A percentile compares a stretch with the other conserved stretches of the same genome.
Conservation (phyloP, 2,888 invertebrate genomes). For the Perdita meconis region DNA sequence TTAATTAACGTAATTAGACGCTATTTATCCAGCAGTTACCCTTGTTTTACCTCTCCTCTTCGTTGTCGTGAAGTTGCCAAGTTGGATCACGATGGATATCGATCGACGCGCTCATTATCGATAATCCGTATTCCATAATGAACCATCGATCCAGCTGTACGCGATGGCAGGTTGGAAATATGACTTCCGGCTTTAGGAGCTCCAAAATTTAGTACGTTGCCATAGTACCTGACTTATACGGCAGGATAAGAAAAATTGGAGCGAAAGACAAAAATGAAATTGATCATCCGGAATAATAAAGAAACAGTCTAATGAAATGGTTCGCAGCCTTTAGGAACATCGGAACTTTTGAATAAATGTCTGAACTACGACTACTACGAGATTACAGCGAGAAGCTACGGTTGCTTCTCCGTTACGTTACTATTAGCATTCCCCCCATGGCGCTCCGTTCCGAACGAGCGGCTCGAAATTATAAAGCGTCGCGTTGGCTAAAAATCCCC, state of each 20-base stretch:
- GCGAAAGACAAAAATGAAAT: no score
- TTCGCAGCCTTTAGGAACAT: no score
- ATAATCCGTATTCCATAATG: constrained; percentile 83
- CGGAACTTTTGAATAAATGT: no score
- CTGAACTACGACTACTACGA: no score
- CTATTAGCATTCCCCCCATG: background rate
- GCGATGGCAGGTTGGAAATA: constrained; percentile 79
- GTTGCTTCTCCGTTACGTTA: no score
- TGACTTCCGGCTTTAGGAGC: background rate
- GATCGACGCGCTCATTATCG: constrained; percentile 81
- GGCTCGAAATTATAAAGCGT: constrained; percentile 45
- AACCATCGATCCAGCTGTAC: constrained; percentile 70
- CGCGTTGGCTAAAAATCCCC: background rate
- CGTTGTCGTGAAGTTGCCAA: constrained; percentile 31
- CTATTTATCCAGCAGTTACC: constrained; percentile 77
- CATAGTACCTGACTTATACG: no score
- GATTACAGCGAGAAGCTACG: no score
- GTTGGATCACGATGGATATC: constrained; percentile 73
- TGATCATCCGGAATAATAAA: no score
- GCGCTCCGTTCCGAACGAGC: constrained; percentile 5
- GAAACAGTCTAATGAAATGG: no score
- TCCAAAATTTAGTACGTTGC: constrained; percentile 21
- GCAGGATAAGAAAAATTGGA: background rate
- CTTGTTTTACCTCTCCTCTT: constrained; percentile 27
- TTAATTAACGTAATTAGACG: constrained; percentile 82